phyloP scores from a whole-genome alignment of 2,888 invertebrate species.

The Tenthredo amoena region DNA sequence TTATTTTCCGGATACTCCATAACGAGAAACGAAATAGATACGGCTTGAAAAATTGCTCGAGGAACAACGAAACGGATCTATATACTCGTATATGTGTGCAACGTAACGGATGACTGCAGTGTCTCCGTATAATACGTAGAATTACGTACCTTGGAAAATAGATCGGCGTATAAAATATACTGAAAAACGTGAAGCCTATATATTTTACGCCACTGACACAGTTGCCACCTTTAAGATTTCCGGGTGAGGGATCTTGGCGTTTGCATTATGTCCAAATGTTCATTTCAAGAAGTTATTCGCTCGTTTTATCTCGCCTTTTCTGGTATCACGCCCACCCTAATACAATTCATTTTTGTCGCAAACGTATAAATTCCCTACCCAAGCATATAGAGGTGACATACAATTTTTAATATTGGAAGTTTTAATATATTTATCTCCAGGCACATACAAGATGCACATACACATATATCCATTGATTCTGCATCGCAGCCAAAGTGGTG shows the following conservation, averaged over 20 bases:
- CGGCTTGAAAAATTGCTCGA: background rate
- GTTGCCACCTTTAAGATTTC: background rate
- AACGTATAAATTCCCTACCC: background rate
- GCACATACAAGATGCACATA: background rate
- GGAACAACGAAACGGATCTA: background rate
- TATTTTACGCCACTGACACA: constrained; percentile 4
- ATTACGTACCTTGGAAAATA: background rate
- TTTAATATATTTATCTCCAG: background rate
- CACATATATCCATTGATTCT: background rate
- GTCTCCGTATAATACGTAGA: constrained; percentile 1
- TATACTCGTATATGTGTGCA: background rate
- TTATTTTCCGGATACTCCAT: background rate
- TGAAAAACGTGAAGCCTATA: background rate
- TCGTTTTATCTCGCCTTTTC: background rate
- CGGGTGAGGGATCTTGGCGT: constrained; percentile 1
- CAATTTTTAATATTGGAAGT: background rate
- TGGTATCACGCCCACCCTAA: background rate
- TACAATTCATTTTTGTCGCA: constrained; percentile 10
- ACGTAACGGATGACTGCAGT: constrained; percentile 20
- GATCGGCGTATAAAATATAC: constrained; percentile 11
- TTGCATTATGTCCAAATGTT: constrained; percentile 13
- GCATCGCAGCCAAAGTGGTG: background rate
- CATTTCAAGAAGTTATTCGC: constrained; percentile 11
- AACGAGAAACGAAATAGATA: background rate
- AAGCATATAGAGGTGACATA: background rate